A percentile compares a stretch with the other conserved stretches of the same genome.
These are phyloP conservation scores for Geotrupes spiniger DNA, from an alignment of 2,888 invertebrate species.

Conservation along the genomic window DNA sequence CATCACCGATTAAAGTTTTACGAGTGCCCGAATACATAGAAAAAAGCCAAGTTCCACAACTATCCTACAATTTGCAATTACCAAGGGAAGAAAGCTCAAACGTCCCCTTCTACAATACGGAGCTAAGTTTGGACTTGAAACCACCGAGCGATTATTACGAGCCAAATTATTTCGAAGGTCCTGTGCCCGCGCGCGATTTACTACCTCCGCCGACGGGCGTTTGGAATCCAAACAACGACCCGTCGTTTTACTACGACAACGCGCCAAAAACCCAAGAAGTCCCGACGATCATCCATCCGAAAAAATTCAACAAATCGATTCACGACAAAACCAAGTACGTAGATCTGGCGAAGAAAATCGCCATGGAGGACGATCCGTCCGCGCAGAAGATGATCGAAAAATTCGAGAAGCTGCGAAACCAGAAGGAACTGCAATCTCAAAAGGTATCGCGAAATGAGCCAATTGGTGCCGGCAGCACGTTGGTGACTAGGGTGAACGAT, in stretches of 20 bases:
- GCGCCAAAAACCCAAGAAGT: constrained; percentile 44
- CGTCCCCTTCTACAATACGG: constrained; percentile 41
- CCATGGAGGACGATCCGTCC: neutral
- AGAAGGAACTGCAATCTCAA: constrained; percentile 50
- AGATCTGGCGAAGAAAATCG: constrained; percentile 44
- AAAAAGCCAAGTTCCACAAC: constrained; percentile 14
- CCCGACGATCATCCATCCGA: constrained; percentile 59
- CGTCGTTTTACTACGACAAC: constrained; percentile 46
- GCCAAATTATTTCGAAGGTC: constrained; percentile 32
- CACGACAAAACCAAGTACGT: constrained; percentile 46
- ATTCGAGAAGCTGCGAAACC: constrained; percentile 55
- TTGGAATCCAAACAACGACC: constrained; percentile 48
- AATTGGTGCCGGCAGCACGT: neutral
- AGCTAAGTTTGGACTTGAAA: constrained; percentile 36
- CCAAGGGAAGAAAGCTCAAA: constrained; percentile 37
- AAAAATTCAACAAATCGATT: constrained; percentile 56
- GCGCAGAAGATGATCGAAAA: constrained; percentile 45
- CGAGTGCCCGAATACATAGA: constrained; percentile 17
- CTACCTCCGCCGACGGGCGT: constrained; percentile 49
- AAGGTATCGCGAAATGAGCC: constrained; percentile 33
- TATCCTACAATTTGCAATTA: constrained; percentile 38
- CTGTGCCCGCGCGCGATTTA: constrained; percentile 51
- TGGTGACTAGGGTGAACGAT: no score
- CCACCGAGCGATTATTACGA: constrained; percentile 31
- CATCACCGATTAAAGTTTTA: constrained; percentile 23